phyloP scores from a whole-genome alignment of 2,888 invertebrate genomes.

The Phyllotreta cruciferae region DNA sequence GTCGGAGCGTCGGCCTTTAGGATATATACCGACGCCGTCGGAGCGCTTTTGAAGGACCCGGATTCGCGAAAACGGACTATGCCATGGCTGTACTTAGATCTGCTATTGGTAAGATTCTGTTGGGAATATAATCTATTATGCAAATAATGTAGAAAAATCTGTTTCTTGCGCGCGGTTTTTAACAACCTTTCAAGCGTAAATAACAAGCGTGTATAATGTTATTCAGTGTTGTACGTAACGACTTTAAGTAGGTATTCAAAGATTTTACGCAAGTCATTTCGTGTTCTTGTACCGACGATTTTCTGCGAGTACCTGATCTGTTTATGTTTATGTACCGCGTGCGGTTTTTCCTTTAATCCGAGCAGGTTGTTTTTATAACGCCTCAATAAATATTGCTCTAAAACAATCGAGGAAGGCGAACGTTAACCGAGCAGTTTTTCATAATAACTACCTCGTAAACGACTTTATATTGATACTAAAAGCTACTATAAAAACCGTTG shows the following conservation, averaged over 20 bases:
- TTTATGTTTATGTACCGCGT: neutral
- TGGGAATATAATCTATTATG: too few relatives aligned
- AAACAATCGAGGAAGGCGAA: conserved; percentile 3
- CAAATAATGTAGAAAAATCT: too few relatives aligned
- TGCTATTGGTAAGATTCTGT: conserved; percentile 58
- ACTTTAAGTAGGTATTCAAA: too few relatives aligned
- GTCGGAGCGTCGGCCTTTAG: conserved; percentile 1
- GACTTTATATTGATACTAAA: neutral
- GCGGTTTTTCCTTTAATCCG: too few relatives aligned
- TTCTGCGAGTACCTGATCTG: neutral
- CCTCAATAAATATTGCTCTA: neutral
- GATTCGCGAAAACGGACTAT: conserved; percentile 32
- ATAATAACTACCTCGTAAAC: conserved; percentile 15
- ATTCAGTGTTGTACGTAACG: too few relatives aligned
- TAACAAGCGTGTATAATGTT: too few relatives aligned
- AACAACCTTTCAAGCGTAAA: too few relatives aligned
- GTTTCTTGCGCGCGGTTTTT: neutral
- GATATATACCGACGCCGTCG: neutral
- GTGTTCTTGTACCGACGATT: too few relatives aligned
- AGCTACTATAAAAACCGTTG: too few relatives aligned
- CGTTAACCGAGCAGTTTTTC: conserved; percentile 8
- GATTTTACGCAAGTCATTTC: too few relatives aligned
- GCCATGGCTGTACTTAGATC: conserved; percentile 61
- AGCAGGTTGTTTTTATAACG: too few relatives aligned
- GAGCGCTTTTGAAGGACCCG: neutral